These are phyloP conservation scores for Sciaenops ocellatus DNA, from an alignment of 2,797 vertebrate genomes.

Conservation along the genomic window DNA sequence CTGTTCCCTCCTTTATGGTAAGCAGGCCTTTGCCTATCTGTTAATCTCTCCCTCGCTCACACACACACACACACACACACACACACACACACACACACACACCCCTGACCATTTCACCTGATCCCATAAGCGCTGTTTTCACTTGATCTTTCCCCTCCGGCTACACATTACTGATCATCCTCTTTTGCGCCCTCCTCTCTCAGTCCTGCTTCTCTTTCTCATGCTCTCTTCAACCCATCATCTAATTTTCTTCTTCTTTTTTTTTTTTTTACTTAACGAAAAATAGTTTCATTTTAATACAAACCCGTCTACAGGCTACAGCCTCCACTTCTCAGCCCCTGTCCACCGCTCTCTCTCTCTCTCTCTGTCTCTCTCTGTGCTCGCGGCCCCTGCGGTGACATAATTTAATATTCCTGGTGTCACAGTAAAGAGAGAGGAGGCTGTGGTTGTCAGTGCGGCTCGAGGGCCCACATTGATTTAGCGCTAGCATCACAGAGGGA, in stretches of 20 bases:
- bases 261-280: constrained; percentile 23
- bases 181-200: constrained; percentile 26
- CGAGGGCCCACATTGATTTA: constrained; percentile 81
- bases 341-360: constrained; percentile 14
- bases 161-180: constrained; percentile 60
- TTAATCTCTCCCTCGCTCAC: constrained; percentile 57
- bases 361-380: constrained; percentile 29
- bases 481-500: constrained; percentile 75
- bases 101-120: constrained; percentile 66
- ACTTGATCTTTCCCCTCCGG: constrained; percentile 65
- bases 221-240: constrained; percentile 13
- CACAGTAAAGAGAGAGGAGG: constrained; percentile 82
- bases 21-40: constrained; percentile 50
- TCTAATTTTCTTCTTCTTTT: constrained; percentile 31
- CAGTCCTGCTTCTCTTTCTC: constrained; percentile 14
- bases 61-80: not conserved
- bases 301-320: constrained; percentile 12
- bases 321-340: constrained; percentile 35
- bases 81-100: too few relatives aligned
- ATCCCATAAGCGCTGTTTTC: constrained; percentile 64
- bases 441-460: constrained; percentile 76
- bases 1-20: constrained; percentile 37
- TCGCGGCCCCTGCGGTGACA: constrained; percentile 67
- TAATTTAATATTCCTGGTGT: constrained; percentile 83
- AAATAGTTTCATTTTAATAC: constrained; percentile 53